Evolutionary conservation across 2,888 invertebrate genomes (phyloP).

Genomic region (Poecilus cupreus): DNA sequence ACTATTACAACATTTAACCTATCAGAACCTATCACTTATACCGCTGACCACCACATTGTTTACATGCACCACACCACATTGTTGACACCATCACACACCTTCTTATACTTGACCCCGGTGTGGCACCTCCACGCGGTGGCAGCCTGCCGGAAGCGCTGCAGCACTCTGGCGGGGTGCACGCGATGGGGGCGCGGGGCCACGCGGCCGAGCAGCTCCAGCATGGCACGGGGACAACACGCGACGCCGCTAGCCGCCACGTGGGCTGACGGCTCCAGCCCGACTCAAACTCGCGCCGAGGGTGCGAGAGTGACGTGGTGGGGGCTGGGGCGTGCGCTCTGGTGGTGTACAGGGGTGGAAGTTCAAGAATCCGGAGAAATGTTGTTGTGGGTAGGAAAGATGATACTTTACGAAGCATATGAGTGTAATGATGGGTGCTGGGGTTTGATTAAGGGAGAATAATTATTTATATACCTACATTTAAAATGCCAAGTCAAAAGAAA

Average conservation of each 20-base stretch:
- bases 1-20: neutral
- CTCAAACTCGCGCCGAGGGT: too few species aligned
- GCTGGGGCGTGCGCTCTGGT: too few species aligned
- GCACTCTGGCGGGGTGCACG: slow-evolving; percentile 27
- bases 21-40: neutral
- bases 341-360: too few species aligned
- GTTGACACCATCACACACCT: neutral
- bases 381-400: too few species aligned
- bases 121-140: neutral
- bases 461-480: too few species aligned
- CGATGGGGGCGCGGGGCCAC: slow-evolving; percentile 27
- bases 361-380: too few species aligned
- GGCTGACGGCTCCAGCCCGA: neutral
- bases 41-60: too few species aligned
- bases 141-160: neutral
- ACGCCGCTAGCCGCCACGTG: neutral
- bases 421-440: too few species aligned
- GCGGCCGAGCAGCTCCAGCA: slow-evolving; percentile 51
- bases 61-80: neutral
- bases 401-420: too few species aligned
- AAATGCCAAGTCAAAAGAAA: too few species aligned
- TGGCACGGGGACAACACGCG: neutral
- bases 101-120: slow-evolving; percentile 6
- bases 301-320: too few species aligned
- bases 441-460: too few species aligned